Base-by-base conservation (phyloP, 2,888 invertebrate species). In the Heliconius ismenius region DNA sequence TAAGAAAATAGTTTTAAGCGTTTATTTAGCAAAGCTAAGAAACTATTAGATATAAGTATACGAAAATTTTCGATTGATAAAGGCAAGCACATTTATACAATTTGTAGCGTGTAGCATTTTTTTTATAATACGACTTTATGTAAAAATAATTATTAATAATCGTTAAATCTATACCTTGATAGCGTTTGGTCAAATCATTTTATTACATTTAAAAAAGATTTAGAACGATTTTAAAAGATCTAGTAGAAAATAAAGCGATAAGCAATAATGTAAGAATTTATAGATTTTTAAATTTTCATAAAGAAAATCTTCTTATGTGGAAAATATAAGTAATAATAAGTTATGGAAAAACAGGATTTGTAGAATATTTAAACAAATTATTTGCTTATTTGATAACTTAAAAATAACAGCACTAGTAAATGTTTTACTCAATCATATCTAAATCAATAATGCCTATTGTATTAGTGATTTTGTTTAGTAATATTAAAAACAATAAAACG, bases 171-270 rank as follows among this genome's bases (percentile, higher is more conserved):
- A 63, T 73, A 62, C 73, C 73, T 73, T 73, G 73, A 26, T 73
- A 63, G 62, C 28, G 39, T 73, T 73, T 73, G 73, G 73, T 73
- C 62, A 62, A 73, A 73, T 62, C 63, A 73, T 73, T 39, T 63
- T 21, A 62, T 63, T 36, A 70, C 58, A 73, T 62, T 73, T 60
- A 62, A 73, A 18, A 32, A 63, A 24, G 24, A 60, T 21, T 39
- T 39, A 62, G 18, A 26, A 26, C n/a, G 3, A 32, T 36, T 70
- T n/a, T 15, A 70, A 24, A 24, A 58, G 32, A 24, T 24, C n/a
- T 67, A 24, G 15, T 43, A 43, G 7, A 43, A 24, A 62, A 39
- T 39, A 43, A 43, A 43, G 67, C 39, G 26, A 67, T 9, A 67
- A 39, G 67, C 67, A 67, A 67, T 24, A 18, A 24, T 43, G 43